Conservation (phyloP, 2,113 vertebrate species). For the Casuarius casuarius region DNA sequence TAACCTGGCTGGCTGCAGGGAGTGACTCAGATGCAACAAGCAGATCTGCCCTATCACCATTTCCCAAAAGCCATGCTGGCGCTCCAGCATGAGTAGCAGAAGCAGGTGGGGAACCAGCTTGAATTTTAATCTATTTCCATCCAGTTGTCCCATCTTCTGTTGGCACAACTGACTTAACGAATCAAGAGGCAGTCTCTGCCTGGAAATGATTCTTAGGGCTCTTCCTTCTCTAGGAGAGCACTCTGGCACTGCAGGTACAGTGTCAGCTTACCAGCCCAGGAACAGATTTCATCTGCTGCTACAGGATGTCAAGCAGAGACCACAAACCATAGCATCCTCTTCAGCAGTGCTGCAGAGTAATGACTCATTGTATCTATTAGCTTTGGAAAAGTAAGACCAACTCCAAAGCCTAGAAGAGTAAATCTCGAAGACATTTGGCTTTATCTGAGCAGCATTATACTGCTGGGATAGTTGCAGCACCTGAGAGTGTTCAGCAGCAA, state of each 20-base stretch:
- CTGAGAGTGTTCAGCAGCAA: neutral
- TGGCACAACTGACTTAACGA: neutral
- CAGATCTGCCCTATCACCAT: constrained; percentile 49
- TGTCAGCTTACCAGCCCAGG: neutral
- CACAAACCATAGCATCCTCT: constrained; percentile 38
- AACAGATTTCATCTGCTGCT: neutral
- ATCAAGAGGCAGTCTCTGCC: neutral
- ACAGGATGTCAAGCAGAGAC: constrained; percentile 1
- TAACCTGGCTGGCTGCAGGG: constrained; percentile 65
- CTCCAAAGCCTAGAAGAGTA: neutral
- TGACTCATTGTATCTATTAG: neutral
- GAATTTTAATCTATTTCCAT: constrained; percentile 32
- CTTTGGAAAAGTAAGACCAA: neutral
- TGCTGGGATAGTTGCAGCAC: neutral
- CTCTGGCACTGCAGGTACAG: neutral
- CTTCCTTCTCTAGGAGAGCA: neutral
- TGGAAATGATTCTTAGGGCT: neutral
- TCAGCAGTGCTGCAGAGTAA: neutral
- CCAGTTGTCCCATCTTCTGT: neutral
- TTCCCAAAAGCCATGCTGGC: constrained; percentile 12
- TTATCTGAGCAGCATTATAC: rapidly evolving
- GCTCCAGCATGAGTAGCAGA: constrained; percentile 56
- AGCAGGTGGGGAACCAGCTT: constrained; percentile 73
- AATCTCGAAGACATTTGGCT: neutral
- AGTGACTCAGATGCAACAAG: constrained; percentile 68